These are phyloP conservation scores for Carabus problematicus DNA, from an alignment of 2,888 invertebrate species.

Conservation along the genomic window DNA sequence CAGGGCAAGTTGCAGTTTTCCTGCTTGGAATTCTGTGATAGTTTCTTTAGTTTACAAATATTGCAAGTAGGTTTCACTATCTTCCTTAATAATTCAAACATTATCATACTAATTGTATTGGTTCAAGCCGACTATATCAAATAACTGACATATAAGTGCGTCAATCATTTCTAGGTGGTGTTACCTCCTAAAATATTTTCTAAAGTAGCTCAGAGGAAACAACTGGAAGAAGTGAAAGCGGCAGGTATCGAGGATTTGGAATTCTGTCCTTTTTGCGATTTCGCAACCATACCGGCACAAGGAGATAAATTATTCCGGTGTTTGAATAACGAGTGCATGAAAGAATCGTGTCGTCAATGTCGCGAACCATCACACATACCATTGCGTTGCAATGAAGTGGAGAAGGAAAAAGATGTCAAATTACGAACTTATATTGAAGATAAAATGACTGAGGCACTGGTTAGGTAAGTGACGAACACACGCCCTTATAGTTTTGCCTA, in stretches of 20 bases:
- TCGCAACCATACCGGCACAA: constrained; percentile 61
- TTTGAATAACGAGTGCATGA: constrained; percentile 65
- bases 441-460: constrained; percentile 63
- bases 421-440: constrained; percentile 62
- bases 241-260: constrained; percentile 65
- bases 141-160: background rate
- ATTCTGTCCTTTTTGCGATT: constrained; percentile 66
- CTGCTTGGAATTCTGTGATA: constrained; percentile 60
- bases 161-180: constrained; percentile 52
- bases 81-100: background rate
- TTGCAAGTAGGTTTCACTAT: constrained; percentile 52
- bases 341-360: constrained; percentile 64
- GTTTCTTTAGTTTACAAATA: constrained; percentile 57
- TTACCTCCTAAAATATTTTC: constrained; percentile 60
- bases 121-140: background rate
- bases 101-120: background rate
- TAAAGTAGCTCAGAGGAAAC: constrained; percentile 60
- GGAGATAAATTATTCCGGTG: constrained; percentile 63
- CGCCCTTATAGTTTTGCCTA: no score
- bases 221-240: constrained; percentile 62
- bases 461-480: constrained; percentile 50
- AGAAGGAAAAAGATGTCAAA: constrained; percentile 58
- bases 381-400: constrained; percentile 60
- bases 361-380: constrained; percentile 64
- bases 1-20: constrained; percentile 58